Evolutionary conservation across 2,888 invertebrate species (phyloP), one percentile per base, ranked within the genome.

Genomic region (Nematopogon swammerdamellus): DNA sequence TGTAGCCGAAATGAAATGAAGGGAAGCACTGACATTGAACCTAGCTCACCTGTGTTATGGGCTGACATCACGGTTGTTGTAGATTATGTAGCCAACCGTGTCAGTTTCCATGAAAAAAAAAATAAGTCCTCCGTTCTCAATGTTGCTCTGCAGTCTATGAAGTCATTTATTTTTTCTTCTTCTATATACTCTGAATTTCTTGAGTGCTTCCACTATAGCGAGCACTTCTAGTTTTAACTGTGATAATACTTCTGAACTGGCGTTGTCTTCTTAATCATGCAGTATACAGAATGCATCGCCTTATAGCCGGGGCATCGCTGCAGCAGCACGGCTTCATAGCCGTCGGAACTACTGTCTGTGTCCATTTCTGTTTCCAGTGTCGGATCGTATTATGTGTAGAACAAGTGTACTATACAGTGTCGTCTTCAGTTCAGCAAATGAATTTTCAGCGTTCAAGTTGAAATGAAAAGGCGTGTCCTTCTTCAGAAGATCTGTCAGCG

Each of bases 221-320:
- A 59, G 47, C 1, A 59, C 58, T 51, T 61, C 58, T 10, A 61
- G 49, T 45, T 62, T 49, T 59, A 62, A 58, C 49, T 66, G 61
- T 52, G 52, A 25, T 55, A 59, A 11, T 50, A 54, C 8, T 53
- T 50, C 47, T 60, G 55, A 3, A 52, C 52, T 1, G 18, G n/a
- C 10, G 56, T 52, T 1, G 57, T 57, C 18, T 55, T 57, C 29
- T 51, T 48, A 51, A 59, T 62, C 52, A 49, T 45, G 29, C 53
- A 61, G 25, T 52, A 56, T 3, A 62, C 56, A 6, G 60, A 59
- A 36, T 62, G 57, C 1, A 56, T 45, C 20, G 53, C 51, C 11
- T 51, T 50, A 44, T 59, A 57, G 8, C 51, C 49, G 11, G 45
- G 44, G 43, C 57, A 56, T 43, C 53, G 52, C 50, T 60, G 59